Conservation (phyloP, 1,140 invertebrate species). For the Vanessa tameamea region DNA sequence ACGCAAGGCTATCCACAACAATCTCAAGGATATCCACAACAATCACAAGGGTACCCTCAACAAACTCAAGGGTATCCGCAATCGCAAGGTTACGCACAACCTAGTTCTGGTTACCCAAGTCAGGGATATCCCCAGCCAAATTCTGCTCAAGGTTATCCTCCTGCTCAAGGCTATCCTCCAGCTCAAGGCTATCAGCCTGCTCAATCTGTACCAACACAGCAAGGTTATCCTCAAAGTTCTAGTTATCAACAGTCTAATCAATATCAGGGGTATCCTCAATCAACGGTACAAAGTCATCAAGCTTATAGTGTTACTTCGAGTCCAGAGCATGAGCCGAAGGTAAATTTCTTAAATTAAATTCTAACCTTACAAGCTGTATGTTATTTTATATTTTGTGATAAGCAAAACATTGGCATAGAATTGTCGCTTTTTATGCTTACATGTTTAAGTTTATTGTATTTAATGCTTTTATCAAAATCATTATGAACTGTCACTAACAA, state of each 20-base stretch:
- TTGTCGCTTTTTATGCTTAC: constrained; percentile 2
- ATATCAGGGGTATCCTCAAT: constrained; percentile 43
- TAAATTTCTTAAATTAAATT: constrained; percentile 41
- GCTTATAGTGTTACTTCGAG: constrained; percentile 49
- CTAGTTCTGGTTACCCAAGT: constrained; percentile 48
- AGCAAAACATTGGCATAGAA: constrained; percentile 60
- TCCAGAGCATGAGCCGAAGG: constrained; percentile 54
- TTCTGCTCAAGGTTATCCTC: constrained; percentile 50
- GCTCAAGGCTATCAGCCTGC: constrained; percentile 46
- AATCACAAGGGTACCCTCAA: constrained; percentile 43
- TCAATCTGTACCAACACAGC: constrained; percentile 20
- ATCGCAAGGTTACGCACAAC: constrained; percentile 42
- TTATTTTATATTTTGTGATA: constrained; percentile 67
- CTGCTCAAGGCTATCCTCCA: constrained; percentile 47
- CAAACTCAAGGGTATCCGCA: constrained; percentile 39
- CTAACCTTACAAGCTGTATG: constrained; percentile 29
- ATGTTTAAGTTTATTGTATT: neutral
- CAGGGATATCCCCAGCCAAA: constrained; percentile 53
- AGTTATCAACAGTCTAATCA: constrained; percentile 47
- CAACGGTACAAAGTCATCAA: constrained; percentile 45
- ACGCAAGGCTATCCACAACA: constrained; percentile 41
- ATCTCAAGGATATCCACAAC: constrained; percentile 40
- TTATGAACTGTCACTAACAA: neutral
- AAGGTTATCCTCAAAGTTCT: constrained; percentile 34
- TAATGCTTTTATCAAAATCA: neutral